A percentile compares a stretch with the other conserved stretches of the same genome.
Conservation (phyloP, 1,140 invertebrate species). For the Elymnias hypermnestra region DNA sequence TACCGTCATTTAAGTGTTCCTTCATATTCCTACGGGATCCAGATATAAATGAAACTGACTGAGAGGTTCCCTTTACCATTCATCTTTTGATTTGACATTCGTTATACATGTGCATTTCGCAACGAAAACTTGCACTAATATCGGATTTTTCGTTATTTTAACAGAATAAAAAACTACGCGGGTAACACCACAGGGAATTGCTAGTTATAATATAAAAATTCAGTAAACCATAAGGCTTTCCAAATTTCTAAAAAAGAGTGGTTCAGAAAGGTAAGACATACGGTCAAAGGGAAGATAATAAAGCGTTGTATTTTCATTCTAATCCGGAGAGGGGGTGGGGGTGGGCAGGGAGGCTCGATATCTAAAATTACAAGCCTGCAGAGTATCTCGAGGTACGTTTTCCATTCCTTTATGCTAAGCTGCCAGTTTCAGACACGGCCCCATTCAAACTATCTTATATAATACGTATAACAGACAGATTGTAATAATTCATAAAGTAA, state of each 20-base stretch:
- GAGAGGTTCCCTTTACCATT: no score
- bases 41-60: no score
- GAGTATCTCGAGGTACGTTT: slow-evolving; percentile 54
- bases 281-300: slow-evolving; percentile 68
- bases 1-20: no score
- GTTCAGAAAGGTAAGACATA: slow-evolving; percentile 54
- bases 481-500: slow-evolving; percentile 22
- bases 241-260: slow-evolving; percentile 34
- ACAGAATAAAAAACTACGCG: no score
- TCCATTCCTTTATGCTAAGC: slow-evolving; percentile 59
- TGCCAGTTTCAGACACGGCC: slow-evolving; percentile 56
- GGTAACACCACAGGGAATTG: no score
- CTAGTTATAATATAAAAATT: no score
- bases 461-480: slow-evolving; percentile 43
- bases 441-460: slow-evolving; percentile 48
- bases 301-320: slow-evolving; percentile 71
- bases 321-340: slow-evolving; percentile 55
- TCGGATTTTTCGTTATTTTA: no score
- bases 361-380: slow-evolving; percentile 70
- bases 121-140: no score
- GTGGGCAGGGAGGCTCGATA: slow-evolving; percentile 53
- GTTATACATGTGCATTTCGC: no score
- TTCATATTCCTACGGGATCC: no score
- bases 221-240: no score
- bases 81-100: no score